Evolutionary conservation across 2,797 vertebrate genomes (phyloP).

Genomic region (Pachyuromys duprasi): DNA sequence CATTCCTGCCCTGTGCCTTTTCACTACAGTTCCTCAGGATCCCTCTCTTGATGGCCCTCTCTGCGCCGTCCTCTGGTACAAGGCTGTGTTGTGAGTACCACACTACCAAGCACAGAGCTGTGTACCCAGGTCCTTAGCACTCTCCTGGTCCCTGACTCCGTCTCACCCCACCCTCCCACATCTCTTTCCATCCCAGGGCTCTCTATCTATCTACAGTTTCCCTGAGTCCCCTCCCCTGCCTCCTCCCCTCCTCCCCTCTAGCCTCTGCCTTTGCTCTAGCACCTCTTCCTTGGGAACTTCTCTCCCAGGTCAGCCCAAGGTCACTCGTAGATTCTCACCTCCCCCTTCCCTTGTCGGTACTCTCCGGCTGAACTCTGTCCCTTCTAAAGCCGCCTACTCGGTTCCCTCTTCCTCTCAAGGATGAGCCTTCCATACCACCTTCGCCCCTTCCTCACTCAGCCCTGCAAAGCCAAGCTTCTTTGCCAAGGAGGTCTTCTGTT

Average conservation of each 20-base stretch:
- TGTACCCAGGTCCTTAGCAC: accelerated
- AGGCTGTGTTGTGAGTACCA: accelerated
- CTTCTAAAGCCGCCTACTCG: background rate
- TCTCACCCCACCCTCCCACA: too few relatives aligned
- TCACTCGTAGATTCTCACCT: background rate
- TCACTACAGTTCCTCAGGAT: background rate
- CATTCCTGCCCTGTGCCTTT: background rate
- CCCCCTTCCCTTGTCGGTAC: background rate
- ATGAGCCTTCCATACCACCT: background rate
- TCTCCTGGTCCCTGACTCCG: background rate
- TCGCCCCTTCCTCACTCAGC: background rate
- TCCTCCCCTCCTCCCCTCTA: background rate
- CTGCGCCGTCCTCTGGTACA: background rate
- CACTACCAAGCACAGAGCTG: accelerated
- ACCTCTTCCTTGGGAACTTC: background rate
- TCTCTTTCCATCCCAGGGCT: background rate
- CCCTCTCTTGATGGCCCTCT: background rate
- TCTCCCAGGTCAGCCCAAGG: conserved; percentile 17
- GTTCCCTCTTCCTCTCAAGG: background rate
- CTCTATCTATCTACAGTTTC: background rate
- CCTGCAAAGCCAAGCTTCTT: background rate
- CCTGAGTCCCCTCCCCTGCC: background rate
- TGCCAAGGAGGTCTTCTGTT: background rate
- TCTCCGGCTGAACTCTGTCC: background rate
- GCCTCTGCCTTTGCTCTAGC: background rate